phyloP scores from a whole-genome alignment of 2,113 vertebrate species.

The Megaptera novaeangliae region DNA sequence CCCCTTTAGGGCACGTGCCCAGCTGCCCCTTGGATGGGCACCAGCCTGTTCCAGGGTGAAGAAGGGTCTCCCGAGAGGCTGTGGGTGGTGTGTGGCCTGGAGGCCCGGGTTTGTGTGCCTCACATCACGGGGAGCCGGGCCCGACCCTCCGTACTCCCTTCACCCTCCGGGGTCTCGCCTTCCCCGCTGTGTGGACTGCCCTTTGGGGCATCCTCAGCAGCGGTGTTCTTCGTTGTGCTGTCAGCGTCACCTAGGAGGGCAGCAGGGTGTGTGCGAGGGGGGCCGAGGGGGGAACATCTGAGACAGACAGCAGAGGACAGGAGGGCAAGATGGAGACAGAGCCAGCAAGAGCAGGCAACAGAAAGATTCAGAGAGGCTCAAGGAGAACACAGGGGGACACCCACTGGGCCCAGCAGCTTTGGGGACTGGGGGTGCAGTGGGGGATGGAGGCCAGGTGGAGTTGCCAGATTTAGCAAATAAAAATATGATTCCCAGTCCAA shows the following conservation, averaged over 20 bases:
- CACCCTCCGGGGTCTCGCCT: background rate
- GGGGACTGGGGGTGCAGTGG: background rate
- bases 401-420: background rate
- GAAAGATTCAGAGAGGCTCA: background rate
- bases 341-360: background rate
- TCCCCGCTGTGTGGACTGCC: background rate
- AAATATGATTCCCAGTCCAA: background rate
- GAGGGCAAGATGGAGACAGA: background rate
- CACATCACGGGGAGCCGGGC: background rate
- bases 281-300: rapidly evolving
- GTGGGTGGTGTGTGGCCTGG: background rate
- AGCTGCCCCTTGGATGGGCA: background rate
- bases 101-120: background rate
- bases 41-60: background rate
- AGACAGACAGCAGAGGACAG: background rate
- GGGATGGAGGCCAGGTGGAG: background rate
- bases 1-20: background rate
- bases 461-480: background rate
- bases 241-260: rapidly evolving
- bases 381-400: background rate
- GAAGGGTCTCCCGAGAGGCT: background rate
- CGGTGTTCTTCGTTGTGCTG: background rate
- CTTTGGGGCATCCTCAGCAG: background rate
- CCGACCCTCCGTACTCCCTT: background rate
- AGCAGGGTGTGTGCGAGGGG: rapidly evolving